Base-by-base conservation (phyloP, 1,140 invertebrate genomes). In the Lepidotrigona ventralis region DNA sequence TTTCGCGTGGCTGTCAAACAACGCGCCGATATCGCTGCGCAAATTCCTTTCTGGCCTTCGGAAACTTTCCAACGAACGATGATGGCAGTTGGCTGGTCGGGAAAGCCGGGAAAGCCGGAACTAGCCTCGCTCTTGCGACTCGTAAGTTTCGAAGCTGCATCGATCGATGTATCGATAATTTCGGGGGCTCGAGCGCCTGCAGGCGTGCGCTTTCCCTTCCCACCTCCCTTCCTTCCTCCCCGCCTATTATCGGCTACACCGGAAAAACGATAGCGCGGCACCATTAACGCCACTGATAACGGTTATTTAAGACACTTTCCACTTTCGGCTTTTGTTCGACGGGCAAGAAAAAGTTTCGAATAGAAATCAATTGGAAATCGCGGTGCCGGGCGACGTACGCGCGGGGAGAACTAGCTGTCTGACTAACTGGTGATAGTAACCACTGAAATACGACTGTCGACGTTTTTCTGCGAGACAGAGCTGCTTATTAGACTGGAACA, bases 281-380 rank as follows among this genome's bases (percentile, higher is more conserved):
- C 87, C 88, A 88, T 89, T 89, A 89, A 86, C 79, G 81, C 82
- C 78, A 82, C 81, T 86, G 87, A 88, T 89, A 89, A 89, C 84
- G 68, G 53, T 89, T 88, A 89, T 89, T 89, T 89, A 88, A 89
- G 87, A 51, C 72, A 68, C 64, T 66, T 66, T 23, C 11, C 53
- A 19, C 21, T 73, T 33, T 21, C 21, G 21, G 76, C 58, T 75
- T 83, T 87, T 85, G 81, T 86, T 85, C 79, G 79, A 85, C 86
- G 8, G 9, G 17, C 19, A 69, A 70, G 84, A 84, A 80, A 63
- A 79, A 82, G 56, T 83, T 79, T 77, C 72, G 60, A 82, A 88
- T 85, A 84, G 83, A 88, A 83, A 87, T 82, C 72, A 85, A 87
- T 82, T 58, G 75, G 68, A 71, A 78, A 63, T 46, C 17, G 4